Evolutionary conservation across 2,888 invertebrate species (phyloP), one percentile per base, ranked within the genome.

Genomic region (Drosophila recens): DNA sequence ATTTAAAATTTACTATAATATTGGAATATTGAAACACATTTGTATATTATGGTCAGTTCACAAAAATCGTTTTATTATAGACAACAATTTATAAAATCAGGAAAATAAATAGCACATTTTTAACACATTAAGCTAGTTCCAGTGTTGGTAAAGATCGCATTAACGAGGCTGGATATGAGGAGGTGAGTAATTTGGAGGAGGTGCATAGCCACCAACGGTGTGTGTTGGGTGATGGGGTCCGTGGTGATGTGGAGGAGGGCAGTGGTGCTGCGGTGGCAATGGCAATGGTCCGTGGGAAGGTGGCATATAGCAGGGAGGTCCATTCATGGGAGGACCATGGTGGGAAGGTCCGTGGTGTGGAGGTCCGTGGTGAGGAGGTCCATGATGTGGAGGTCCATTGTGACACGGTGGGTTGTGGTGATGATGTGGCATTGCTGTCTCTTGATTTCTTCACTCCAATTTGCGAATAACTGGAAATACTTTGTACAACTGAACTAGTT

Each of bases 161-260:
- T 75, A 76, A 15, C 75, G 75, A 1, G 58, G 64, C 5, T 75
- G 53, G 5, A 78, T 53, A 5, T 72, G 57, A 3, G 40, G 13
- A 4, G 20, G 56, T 46, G 43, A 45, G 30, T 58, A 52, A 27
- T 52, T 20, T 1, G 34, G 53, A 6, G 53, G 38, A 15, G 38
- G 15, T 3, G 40, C 23, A 11, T 40, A 53, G 15, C 65, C 51
- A 30, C 30, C 30, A 30, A 8, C 30, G 42, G 58, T 51, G 9
- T 54, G 56, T 1, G 33, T 33, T 43, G 61, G 69, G 27, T 27
- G 27, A 27, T 6, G 27, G 3, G 75, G 64, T n/a, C 49, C 49
- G 27, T 72, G 45, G 3, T 62, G 66, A 3, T 67, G 73, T 0
- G 67, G 75, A 1, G 74, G 64, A 0, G 69, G 69, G 0, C 63